Conservation (phyloP, 2,888 invertebrate genomes). For the Tetanocera ferruginea region DNA sequence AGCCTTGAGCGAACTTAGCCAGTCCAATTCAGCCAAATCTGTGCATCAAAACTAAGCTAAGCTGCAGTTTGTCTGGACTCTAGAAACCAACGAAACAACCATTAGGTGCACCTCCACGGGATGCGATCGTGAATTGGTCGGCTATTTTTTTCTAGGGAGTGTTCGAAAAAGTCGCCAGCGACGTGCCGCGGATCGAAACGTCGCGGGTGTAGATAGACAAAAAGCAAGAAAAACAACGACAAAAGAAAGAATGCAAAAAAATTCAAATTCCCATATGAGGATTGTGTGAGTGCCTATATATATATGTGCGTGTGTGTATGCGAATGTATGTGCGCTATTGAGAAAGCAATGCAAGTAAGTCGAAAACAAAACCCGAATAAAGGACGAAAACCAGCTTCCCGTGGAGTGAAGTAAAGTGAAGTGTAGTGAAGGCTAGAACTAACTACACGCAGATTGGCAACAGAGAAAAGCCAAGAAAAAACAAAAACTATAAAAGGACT, state of each 20-base stretch:
- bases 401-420: constrained; percentile 39
- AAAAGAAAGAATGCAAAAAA: constrained; percentile 41
- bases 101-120: not conserved
- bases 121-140: constrained; percentile 26
- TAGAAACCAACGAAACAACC: not conserved
- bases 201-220: constrained; percentile 55
- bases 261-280: constrained; percentile 36
- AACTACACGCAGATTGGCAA: constrained; percentile 34
- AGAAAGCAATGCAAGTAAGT: constrained; percentile 35
- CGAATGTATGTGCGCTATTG: constrained; percentile 9
- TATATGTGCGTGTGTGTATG: constrained; percentile 11
- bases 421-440: no score
- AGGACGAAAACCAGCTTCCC: constrained; percentile 39
- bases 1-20: constrained; percentile 1
- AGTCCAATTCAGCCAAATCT: not conserved
- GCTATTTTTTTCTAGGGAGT: constrained; percentile 26
- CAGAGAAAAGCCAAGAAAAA: constrained; percentile 22
- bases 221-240: constrained; percentile 49
- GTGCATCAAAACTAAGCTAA: not conserved
- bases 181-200: constrained; percentile 52
- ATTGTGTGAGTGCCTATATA: constrained; percentile 21
- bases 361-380: constrained; percentile 37
- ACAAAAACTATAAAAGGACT: constrained; percentile 12
- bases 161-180: constrained; percentile 35
- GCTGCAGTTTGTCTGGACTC: not conserved